Base-by-base conservation (phyloP, 2,113 vertebrate genomes). In the Menidia beryllina region DNA sequence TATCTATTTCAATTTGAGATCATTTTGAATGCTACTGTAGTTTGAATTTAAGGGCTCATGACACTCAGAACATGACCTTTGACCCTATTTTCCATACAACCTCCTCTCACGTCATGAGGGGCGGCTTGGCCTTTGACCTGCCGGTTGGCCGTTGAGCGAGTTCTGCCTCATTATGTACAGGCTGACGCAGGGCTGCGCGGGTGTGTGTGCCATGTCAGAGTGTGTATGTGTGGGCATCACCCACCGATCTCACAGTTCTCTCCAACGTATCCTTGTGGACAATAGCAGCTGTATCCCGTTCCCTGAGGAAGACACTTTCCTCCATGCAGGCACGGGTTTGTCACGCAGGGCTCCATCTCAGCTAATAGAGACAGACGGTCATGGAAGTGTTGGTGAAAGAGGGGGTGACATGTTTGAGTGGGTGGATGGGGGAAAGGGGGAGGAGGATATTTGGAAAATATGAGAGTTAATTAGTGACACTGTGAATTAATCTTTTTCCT, bases 191-290 rank as follows among this genome's bases (percentile, higher is more conserved):
- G 9, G 3, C 4, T 43, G 41, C 17, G 43, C 63, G 38, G 34
- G 26, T 53, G 52, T 61, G 60, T 38, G 51, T 60, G 39, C 39
- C n/a, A 24, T 54, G 25, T 71, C 54, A 9, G 36, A 17, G 51
- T 27, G 52, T 69, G 59, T 43, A 25, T 30, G 63, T 47, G 47
- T 53, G 25, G 56, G 51, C 52, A 24, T 77, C 54, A 85, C 96
- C 93, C 90, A 97, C 97, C 97, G 2, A 98, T 97, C 92, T 98
- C 96, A 26, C 97, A 98, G 93, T 97, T 98, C 87, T 98, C 96
- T 39, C 97, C 97, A 0, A 93, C 85, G 79, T 94, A 98, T 10
- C 97, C 97, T 71, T 93, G 94, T 50, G 91, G 93, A 60, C 97
- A 98, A 90, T 92, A 93, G 87, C 97, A 98, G 92, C 95, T 92